Percentiles rank a stretch among this genome's conserved stretches.
These are phyloP conservation scores for Megastigmus dorsalis DNA, from an alignment of 2,888 invertebrate species.

Conservation along the genomic window DNA sequence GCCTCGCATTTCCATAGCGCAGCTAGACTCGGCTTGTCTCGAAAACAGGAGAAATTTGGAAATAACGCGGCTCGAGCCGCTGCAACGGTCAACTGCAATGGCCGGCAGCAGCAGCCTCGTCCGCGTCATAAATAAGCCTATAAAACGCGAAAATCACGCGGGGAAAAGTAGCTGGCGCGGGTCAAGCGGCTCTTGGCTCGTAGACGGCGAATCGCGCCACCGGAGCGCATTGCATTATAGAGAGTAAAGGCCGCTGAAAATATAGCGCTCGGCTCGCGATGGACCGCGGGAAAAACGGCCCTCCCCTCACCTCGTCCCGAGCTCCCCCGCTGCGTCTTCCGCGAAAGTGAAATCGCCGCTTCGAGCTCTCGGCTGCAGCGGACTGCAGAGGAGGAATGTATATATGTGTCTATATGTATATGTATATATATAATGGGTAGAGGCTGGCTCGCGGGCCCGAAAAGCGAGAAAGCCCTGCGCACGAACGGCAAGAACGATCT, in stretches of 20 bases:
- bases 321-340: slow-evolving; percentile 4
- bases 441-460: no score
- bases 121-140: neutral
- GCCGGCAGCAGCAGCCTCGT: no score
- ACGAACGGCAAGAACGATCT: no score
- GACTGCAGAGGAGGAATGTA: no score
- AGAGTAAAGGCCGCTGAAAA: slow-evolving; percentile 20
- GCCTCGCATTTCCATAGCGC: neutral
- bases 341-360: slow-evolving; percentile 34
- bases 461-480: no score
- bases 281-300: slow-evolving; percentile 9
- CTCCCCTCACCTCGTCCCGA: neutral
- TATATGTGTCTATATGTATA: no score
- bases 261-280: neutral
- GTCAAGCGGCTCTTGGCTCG: neutral
- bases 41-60: neutral
- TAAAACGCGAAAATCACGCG: no score
- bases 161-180: neutral
- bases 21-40: neutral
- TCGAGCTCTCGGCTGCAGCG: no score
- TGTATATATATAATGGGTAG: no score
- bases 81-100: no score
- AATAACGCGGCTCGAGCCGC: neutral
- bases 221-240: slow-evolving; percentile 21
- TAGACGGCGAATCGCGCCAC: neutral